Evolutionary conservation across 2,797 vertebrate species (phyloP).

Genomic region (Scleropages formosus): DNA sequence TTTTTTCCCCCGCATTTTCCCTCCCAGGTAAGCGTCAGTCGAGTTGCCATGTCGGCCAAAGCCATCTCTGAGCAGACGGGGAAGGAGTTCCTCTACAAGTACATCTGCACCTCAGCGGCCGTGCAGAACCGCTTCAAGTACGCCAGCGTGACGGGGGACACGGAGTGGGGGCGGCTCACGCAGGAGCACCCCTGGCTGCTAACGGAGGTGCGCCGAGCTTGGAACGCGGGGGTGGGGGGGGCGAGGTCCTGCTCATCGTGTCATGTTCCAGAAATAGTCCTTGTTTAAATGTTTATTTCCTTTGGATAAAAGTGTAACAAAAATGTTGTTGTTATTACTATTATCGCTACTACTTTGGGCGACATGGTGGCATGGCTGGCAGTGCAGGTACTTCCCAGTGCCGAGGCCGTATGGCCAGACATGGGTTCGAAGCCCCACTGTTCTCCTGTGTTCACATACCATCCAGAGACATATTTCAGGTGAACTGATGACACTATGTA

Average conservation of each 20-base stretch:
- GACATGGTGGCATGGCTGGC: too few relatives aligned
- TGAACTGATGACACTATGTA: too few relatives aligned
- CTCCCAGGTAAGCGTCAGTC: slow-evolving; percentile 28
- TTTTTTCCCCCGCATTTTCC: neutral
- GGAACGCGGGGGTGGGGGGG: neutral
- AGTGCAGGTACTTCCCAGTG: too few relatives aligned
- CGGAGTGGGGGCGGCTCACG: slow-evolving; percentile 28
- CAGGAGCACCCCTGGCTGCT: slow-evolving; percentile 90
- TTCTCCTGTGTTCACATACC: too few relatives aligned
- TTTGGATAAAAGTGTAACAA: too few relatives aligned
- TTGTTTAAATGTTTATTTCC: neutral
- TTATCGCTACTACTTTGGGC: too few relatives aligned
- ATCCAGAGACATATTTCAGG: too few relatives aligned
- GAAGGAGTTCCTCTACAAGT: slow-evolving; percentile 91
- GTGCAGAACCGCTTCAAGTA: slow-evolving; percentile 93
- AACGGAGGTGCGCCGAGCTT: slow-evolving; percentile 71
- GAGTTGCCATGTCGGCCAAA: slow-evolving; percentile 25
- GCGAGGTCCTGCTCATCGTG: neutral
- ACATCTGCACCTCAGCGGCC: slow-evolving; percentile 82
- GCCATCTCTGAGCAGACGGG: slow-evolving; percentile 69
- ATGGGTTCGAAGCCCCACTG: too few relatives aligned
- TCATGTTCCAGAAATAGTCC: neutral
- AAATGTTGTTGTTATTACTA: too few relatives aligned
- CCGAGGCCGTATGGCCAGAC: too few relatives aligned
- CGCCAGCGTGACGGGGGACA: slow-evolving; percentile 48